Evolutionary conservation across 2,888 invertebrate genomes (phyloP).

Genomic region (Ophion ellenae): DNA sequence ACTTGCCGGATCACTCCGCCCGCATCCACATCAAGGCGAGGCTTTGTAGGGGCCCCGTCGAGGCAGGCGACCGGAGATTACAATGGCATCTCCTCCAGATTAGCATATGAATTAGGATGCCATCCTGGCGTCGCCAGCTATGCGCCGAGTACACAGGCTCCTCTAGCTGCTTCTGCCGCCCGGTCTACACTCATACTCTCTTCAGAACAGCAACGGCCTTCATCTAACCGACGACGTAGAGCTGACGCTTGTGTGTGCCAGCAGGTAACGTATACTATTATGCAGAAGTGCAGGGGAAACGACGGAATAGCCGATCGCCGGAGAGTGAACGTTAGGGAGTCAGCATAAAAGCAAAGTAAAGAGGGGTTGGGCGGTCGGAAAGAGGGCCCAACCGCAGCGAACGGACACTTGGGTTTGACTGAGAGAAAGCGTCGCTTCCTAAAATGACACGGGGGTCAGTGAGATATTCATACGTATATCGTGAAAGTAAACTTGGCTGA

Average conservation of each 20-base stretch:
- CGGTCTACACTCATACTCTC: slow-evolving; percentile 33
- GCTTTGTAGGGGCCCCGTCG: slow-evolving; percentile 80
- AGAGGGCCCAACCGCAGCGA: slow-evolving; percentile 36
- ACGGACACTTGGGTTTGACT: slow-evolving; percentile 17
- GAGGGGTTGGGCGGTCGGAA: slow-evolving; percentile 21
- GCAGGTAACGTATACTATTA: slow-evolving; percentile 62
- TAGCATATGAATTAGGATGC: slow-evolving; percentile 83
- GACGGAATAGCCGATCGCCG: slow-evolving; percentile 58
- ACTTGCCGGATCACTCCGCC: slow-evolving; percentile 77
- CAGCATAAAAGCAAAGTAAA: slow-evolving; percentile 46
- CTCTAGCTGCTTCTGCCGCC: slow-evolving; percentile 50
- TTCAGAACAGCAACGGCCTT: slow-evolving; percentile 50
- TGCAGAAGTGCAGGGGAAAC: slow-evolving; percentile 53
- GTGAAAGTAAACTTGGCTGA: slow-evolving; percentile 27
- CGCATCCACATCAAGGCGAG: slow-evolving; percentile 81
- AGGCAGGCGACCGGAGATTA: slow-evolving; percentile 83
- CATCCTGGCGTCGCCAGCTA: slow-evolving; percentile 67
- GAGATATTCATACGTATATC: slow-evolving; percentile 49
- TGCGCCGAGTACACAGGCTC: slow-evolving; percentile 58
- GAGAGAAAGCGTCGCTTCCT: slow-evolving; percentile 31
- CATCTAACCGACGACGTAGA: slow-evolving; percentile 51
- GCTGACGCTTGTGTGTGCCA: slow-evolving; percentile 46
- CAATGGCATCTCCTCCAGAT: slow-evolving; percentile 83
- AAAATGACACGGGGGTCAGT: slow-evolving; percentile 15
- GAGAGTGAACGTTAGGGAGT: slow-evolving; percentile 56